Conservation (phyloP, 2,113 vertebrate genomes). For the Vulpes vulpes region DNA sequence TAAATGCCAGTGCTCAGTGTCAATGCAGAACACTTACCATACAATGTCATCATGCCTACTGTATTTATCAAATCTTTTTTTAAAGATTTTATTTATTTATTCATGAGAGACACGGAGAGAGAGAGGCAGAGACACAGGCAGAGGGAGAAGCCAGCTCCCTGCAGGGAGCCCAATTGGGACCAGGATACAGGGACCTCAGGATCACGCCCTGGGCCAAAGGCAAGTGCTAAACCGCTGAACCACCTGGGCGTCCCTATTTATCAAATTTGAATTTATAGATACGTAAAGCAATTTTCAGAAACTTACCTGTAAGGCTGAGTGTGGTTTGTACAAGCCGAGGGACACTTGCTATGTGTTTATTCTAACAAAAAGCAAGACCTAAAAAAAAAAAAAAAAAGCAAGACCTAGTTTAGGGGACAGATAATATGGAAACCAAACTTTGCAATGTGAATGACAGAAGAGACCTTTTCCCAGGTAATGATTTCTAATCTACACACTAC, state of each 20-base stretch:
- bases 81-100: no score
- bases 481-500: not conserved
- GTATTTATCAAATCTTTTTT: no score
- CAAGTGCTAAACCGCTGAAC: no score
- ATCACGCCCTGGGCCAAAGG: no score
- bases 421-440: not conserved
- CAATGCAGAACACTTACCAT: not conserved
- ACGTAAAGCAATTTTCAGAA: not conserved
- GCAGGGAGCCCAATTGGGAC: no score
- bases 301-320: not conserved
- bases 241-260: not conserved
- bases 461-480: constrained; percentile 5
- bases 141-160: no score
- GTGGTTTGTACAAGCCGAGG: not conserved
- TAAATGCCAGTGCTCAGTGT: not conserved
- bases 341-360: not conserved
- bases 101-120: no score
- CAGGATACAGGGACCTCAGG: no score
- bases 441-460: not conserved
- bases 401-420: not conserved
- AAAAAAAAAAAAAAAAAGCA: not conserved
- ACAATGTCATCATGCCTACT: not conserved
- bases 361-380: not conserved
- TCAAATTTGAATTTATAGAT: not conserved
- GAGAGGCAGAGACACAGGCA: no score